A percentile compares a stretch with the other conserved stretches of the same genome.
These are phyloP conservation scores for Neuroterus valhalla DNA, from an alignment of 1,140 invertebrate genomes.

Conservation along the genomic window DNA sequence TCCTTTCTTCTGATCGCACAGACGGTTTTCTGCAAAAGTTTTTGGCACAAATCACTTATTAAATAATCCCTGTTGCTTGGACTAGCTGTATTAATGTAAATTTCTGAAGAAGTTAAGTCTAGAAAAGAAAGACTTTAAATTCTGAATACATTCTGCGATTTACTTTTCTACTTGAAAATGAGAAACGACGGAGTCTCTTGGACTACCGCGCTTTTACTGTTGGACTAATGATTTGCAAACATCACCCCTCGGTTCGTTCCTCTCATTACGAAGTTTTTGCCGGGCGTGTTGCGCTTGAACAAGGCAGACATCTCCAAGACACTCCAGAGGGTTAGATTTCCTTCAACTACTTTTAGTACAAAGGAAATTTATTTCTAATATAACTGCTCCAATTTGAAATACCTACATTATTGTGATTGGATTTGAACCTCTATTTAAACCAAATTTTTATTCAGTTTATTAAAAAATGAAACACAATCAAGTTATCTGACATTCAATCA, in stretches of 20 bases:
- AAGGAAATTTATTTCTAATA: slow-evolving; percentile 17
- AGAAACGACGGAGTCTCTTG: slow-evolving; percentile 25
- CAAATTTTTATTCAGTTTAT: no score
- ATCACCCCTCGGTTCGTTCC: slow-evolving; percentile 57
- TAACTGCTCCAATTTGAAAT: not conserved
- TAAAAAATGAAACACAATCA: no score
- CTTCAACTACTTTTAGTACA: slow-evolving; percentile 26
- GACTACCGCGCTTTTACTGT: slow-evolving; percentile 47
- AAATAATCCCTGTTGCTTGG: no score
- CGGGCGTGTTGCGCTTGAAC: slow-evolving; percentile 52
- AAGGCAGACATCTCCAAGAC: slow-evolving; percentile 61
- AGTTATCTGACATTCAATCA: no score
- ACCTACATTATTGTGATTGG: no score
- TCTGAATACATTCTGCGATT: slow-evolving; percentile 41
- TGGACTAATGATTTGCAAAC: slow-evolving; percentile 73
- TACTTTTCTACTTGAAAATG: slow-evolving; percentile 42
- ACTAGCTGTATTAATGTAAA: not conserved
- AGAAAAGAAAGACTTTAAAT: slow-evolving; percentile 34
- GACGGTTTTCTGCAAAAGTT: no score
- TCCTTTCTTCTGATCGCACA: no score
- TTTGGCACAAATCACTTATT: no score
- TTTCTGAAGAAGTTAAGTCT: not conserved
- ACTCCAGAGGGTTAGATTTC: slow-evolving; percentile 42
- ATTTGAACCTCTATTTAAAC: no score
- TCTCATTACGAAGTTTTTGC: slow-evolving; percentile 65